These are phyloP conservation scores for Heteromormyrus szaboi DNA, from an alignment of 2,797 vertebrate species.

Conservation along the genomic window DNA sequence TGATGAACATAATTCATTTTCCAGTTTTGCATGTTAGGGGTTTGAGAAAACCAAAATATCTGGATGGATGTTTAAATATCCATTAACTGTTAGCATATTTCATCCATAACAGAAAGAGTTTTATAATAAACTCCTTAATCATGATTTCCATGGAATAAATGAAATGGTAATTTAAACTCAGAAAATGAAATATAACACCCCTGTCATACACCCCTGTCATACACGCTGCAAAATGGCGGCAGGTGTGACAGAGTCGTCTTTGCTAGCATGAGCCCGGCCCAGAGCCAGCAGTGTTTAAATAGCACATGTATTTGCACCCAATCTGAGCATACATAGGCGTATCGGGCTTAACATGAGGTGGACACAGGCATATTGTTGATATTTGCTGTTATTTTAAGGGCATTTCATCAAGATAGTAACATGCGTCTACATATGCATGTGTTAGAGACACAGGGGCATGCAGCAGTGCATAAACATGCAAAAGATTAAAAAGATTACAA, in stretches of 20 bases:
- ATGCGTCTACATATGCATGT: neutral
- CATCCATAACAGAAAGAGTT: neutral
- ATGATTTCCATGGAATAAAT: neutral
- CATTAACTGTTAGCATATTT: neutral
- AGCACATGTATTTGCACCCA: neutral
- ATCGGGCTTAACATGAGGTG: too few species aligned
- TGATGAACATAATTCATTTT: neutral
- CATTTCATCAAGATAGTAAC: too few species aligned
- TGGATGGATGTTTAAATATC: neutral
- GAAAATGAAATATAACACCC: neutral
- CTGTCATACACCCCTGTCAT: neutral
- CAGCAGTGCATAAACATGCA: too few species aligned
- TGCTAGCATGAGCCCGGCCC: neutral
- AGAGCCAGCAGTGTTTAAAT: neutral
- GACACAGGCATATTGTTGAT: too few species aligned
- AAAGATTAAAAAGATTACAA: too few species aligned
- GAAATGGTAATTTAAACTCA: neutral
- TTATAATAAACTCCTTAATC: neutral
- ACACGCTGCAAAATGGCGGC: neutral
- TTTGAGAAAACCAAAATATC: neutral
- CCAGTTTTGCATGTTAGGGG: neutral
- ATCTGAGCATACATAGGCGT: too few species aligned
- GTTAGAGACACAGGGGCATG: too few species aligned
- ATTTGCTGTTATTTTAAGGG: too few species aligned
- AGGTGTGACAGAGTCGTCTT: neutral